These are phyloP conservation scores for Oryzias curvinotus DNA, from an alignment of 2,113 vertebrate genomes.

Conservation along the genomic window DNA sequence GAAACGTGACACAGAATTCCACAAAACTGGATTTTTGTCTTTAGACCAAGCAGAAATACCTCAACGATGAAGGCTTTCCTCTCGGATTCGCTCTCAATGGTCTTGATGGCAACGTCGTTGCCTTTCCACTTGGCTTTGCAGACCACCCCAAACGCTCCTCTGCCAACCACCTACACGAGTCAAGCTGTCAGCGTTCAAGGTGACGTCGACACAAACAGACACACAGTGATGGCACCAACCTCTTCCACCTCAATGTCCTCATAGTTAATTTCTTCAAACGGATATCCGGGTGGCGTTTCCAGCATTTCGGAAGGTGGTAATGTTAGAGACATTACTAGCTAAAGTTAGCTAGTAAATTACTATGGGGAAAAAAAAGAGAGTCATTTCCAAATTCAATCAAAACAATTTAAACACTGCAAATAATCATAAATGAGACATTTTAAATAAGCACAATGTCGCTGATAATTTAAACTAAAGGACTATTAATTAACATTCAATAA, in stretches of 20 bases:
- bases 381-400: background rate
- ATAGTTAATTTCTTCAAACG: slow-evolving; percentile 97
- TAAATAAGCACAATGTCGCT: background rate
- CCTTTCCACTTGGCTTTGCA: slow-evolving; percentile 99
- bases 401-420: background rate
- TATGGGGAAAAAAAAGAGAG: slow-evolving; percentile 19
- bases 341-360: slow-evolving; percentile 62
- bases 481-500: too few relatives aligned
- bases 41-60: slow-evolving; percentile 70
- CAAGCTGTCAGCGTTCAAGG: background rate
- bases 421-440: background rate
- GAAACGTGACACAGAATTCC: background rate
- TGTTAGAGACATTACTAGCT: slow-evolving; percentile 81
- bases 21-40: background rate
- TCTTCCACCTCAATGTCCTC: slow-evolving; percentile 96
- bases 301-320: slow-evolving; percentile 87
- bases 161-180: slow-evolving; percentile 90
- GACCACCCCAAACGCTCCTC: slow-evolving; percentile 98
- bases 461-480: too few relatives aligned
- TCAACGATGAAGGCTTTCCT: slow-evolving; percentile 97
- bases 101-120: slow-evolving; percentile 99
- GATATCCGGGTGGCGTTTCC: slow-evolving; percentile 91
- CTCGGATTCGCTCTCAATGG: slow-evolving; percentile 99
- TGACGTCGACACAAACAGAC: too few relatives aligned
- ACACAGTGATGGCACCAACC: slow-evolving; percentile 65